A percentile compares a stretch with the other conserved stretches of the same genome.
Evolutionary conservation across 2,113 vertebrate genomes (phyloP).

Genomic region (Crotalus viridis): DNA sequence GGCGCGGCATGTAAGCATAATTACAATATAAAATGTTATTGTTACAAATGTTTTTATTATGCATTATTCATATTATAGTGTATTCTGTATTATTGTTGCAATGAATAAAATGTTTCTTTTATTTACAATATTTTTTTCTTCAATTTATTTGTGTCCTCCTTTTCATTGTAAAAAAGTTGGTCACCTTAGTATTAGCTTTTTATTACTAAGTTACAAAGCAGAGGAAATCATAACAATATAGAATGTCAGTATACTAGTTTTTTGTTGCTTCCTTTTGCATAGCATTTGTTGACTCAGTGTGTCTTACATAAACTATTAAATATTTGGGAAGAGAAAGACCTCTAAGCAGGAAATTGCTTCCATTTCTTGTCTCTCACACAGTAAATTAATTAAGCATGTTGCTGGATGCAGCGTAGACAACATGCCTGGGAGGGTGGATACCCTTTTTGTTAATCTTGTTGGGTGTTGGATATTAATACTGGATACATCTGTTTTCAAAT

Average conservation of each 20-base stretch:
- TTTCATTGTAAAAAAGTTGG: too few relatives aligned
- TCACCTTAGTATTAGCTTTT: not conserved
- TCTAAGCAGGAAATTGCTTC: constrained; percentile 66
- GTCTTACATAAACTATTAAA: constrained; percentile 46
- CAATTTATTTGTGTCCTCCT: too few relatives aligned
- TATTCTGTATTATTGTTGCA: too few relatives aligned
- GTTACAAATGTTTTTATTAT: too few relatives aligned
- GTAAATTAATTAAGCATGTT: constrained; percentile 41
- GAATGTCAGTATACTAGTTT: constrained; percentile 14
- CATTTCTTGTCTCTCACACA: constrained; percentile 63
- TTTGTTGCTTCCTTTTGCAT: constrained; percentile 10
- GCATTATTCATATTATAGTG: too few relatives aligned
- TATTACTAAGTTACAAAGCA: not conserved
- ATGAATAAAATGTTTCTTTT: too few relatives aligned
- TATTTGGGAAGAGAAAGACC: constrained; percentile 47
- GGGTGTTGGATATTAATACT: constrained; percentile 38
- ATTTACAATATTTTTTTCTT: too few relatives aligned
- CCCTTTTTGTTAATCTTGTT: constrained; percentile 13
- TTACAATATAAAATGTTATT: too few relatives aligned
- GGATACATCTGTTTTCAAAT: constrained; percentile 39
- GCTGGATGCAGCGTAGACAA: constrained; percentile 38
- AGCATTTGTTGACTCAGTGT: constrained; percentile 43
- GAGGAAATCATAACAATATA: not conserved
- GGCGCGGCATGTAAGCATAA: too few relatives aligned
- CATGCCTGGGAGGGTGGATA: constrained; percentile 27